Evolutionary conservation across 2,113 vertebrate genomes (phyloP), one percentile per base, ranked within the genome.

Genomic region (Syngnathus floridae): DNA sequence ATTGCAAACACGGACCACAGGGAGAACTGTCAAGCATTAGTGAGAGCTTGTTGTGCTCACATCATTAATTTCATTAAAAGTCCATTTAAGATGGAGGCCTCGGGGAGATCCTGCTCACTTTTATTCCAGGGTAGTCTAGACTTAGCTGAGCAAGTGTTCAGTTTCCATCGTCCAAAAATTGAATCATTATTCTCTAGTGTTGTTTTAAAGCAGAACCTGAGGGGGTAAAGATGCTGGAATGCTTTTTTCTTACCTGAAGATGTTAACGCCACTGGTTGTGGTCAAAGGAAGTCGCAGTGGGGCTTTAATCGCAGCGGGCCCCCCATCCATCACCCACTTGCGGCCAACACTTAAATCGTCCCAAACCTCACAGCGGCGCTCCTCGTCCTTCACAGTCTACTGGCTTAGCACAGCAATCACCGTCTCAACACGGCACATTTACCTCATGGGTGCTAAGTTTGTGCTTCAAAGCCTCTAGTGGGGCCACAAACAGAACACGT

Each of bases 41-140:
- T 73, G 77, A 74, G 69, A 79, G 76, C 84, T 79, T 82, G 74
- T 82, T 85, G 84, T 84, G 82, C 78, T 86, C 86, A 87, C 84
- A 84, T 82, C 81, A 84, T 89, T 84, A 87, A 85, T 86, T 88
- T 76, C 85, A 88, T 87, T 87, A 83, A 87, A 86, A 88, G 82
- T 75, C 74, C 72, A 79, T 84, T 86, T 81, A 83, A 77, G 73
- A 80, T 73, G 68, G 67, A 75, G 67, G 75, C 86, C 72, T 59
- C 66, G 70, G 83, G 80, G 64, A 64, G 13, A 22, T 61, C 40
- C 40, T 43, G 67, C 65, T 73, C 61, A 48, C 61, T 56, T 69
- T 70, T 46, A 10, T 81, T 76, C 75, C 10, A 66, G 41, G 62
- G 58, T 67, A 83, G 69, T 65, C 62, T 66, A 72, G 76, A 67